Evolutionary conservation across 23 tunicate genomes (phyloP).

Genomic region (Trididemnum miniatum): DNA sequence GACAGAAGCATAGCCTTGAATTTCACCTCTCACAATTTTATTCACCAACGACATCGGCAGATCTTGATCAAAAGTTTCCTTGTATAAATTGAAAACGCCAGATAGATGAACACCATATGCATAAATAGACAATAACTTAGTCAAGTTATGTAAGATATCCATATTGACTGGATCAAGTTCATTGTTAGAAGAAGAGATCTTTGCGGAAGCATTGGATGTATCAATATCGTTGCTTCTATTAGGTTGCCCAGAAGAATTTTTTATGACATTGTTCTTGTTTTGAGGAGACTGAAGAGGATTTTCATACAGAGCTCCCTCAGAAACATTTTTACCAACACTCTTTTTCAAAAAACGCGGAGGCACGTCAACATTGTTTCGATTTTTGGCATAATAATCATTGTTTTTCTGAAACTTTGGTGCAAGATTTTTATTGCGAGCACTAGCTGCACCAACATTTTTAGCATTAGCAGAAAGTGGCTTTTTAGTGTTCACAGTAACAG

Average conservation of each 20-base stretch:
- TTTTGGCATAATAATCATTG: background rate
- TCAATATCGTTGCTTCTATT: too few species aligned
- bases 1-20: conserved; percentile 22
- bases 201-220: too few species aligned
- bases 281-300: conserved; percentile 13
- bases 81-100: conserved; percentile 30
- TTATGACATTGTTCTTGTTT: too few species aligned
- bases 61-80: conserved; percentile 36
- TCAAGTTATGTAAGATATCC: background rate
- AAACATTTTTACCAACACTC: background rate
- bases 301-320: background rate
- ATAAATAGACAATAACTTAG: conserved; percentile 32
- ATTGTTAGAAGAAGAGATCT: too few species aligned
- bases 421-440: background rate
- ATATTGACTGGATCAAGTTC: too few species aligned
- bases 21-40: conserved; percentile 8
- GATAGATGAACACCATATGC: conserved; percentile 42
- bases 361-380: background rate
- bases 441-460: background rate
- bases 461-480: background rate
- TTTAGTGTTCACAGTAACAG: background rate
- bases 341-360: background rate
- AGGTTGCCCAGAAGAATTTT: too few species aligned
- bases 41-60: conserved; percentile 6
- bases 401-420: background rate